Base-by-base conservation (phyloP, 53 echinoderm and acorn worm species). In the Paracentrotus lividus region DNA sequence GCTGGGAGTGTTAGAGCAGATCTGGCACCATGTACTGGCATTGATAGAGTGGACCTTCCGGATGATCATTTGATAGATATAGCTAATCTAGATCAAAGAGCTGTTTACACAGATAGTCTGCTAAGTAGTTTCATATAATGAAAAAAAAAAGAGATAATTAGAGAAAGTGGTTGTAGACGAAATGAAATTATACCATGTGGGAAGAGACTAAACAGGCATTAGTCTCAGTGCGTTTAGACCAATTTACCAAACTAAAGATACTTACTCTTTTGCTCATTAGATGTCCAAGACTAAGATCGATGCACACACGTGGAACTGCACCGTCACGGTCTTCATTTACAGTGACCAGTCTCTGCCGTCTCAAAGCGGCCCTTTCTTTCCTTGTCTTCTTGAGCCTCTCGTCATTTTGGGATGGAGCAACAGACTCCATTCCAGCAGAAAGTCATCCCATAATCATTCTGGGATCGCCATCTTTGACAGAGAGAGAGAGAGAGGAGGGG, bases 211-310 rank as follows among this genome's bases (percentile, higher is more conserved):
- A 78, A 3, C 24, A 43, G 44, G 0, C 42, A 36, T 77, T 31
- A 26, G 36, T 14, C 9, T n/a, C n/a, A n/a, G n/a, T n/a, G n/a
- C n/a, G n/a, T n/a, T 76, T 76, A 14, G 15, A 77, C 36, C 6
- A 34, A 77, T 2, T 8, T 81, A 5, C 0, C 3, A 14, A 14
- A 36, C 38, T 16, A 38, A 69, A 34, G 3, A 15, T 55, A 4
- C 51, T 54, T 55, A 93, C 93, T 84, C 51, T 93, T 84, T 78
- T 38, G 53, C 40, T 93, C 93, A 93, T 93, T 2, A 93, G 32
- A 32, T 54, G 56, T 29, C 81, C 78, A 40, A 93, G 57, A n/a
- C 81, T 56, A 6, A 93, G 61, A 56, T 93, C 93, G 33, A 93
- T 84, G 57, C 93, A 93, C 16, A 93, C 93, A 42, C 93, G 42